Base-by-base conservation (phyloP, 2,888 invertebrate species). In the Ormyrus nitidulus region DNA sequence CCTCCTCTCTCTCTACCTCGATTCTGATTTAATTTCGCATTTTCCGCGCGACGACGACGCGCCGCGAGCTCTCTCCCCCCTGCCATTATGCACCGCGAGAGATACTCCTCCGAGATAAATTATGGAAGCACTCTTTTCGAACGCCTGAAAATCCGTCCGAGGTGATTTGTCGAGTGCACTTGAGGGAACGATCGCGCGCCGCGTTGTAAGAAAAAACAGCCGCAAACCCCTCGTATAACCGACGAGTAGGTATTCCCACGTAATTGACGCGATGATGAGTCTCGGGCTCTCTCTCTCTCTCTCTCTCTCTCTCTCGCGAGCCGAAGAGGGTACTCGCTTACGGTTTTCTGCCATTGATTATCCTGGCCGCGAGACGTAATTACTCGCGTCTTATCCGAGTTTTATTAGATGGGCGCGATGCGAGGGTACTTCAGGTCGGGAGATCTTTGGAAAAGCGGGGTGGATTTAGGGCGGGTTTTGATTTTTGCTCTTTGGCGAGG, bases 1-100 rank as follows among this genome's bases (percentile, higher is more conserved):
- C 0, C 13, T n/a, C 2, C 10, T 9, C n/a, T 13, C 49, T 70
- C 68, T 53, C 11, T 0, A 44, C 44, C n/a, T 13, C 19, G 58
- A 56, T n/a, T 56, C n/a, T 13, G 10, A 58, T 58, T 58, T 58
- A 58, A 58, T 58, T 56, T 56, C 58, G 58, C 58, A 58, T 58
- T 58, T n/a, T n/a, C 58, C 6, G n/a, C 11, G 5, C 58, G 58
- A 19, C 58, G 58, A 13, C 11, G 6, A 56, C 56, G 6, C n/a
- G 6, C 56, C n/a, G 56, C n/a, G 9, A 1, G n/a, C 3, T 5
- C 56, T 1, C n/a, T 4, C 56, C 13, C 56, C 6, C 56, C 56
- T 0, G 56, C 19, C 34, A 34, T 34, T 34, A 34, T 34, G 34
- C 34, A 34, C 34, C 34, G 34, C 34, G 34, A 34, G 34, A 34